phyloP scores from a whole-genome alignment of 2,797 vertebrate genomes.

The Bucorvus abyssinicus region DNA sequence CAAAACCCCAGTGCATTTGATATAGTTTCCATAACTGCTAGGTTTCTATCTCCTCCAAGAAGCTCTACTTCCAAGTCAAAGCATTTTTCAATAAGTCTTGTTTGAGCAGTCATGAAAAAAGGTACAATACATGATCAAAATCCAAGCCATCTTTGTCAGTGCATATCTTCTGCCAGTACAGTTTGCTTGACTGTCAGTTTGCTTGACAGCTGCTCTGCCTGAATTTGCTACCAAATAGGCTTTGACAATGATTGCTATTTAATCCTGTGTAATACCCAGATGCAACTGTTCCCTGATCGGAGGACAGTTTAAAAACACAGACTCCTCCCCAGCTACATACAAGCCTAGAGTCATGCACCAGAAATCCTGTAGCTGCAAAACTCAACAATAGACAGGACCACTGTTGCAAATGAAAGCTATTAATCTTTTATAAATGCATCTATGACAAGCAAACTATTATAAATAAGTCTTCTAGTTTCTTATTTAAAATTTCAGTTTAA shows the following conservation, averaged over 20 bases:
- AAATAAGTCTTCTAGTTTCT: neutral
- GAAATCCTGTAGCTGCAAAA: neutral
- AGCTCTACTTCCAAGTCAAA: conserved; percentile 10
- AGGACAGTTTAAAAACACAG: conserved; percentile 19
- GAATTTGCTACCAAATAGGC: conserved; percentile 82
- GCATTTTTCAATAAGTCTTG: conserved; percentile 10
- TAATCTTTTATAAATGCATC: neutral
- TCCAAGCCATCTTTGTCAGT: neutral
- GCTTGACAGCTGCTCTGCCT: conserved; percentile 78
- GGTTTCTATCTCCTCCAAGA: neutral
- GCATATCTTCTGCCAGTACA: neutral
- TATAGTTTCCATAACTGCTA: neutral
- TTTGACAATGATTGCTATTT: conserved; percentile 81
- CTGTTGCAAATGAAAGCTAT: neutral
- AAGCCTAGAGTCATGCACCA: neutral
- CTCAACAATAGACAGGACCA: neutral
- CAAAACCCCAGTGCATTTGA: neutral
- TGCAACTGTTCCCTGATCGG: conserved; percentile 62
- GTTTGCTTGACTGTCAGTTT: conserved; percentile 64
- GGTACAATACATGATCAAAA: neutral
- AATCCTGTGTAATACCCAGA: conserved; percentile 78
- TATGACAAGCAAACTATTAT: neutral
- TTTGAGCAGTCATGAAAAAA: conserved; percentile 12
- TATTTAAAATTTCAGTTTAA: neutral
- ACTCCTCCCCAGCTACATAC: neutral